phyloP scores from a whole-genome alignment of 2,113 vertebrate species.

The Cathartes aura region DNA sequence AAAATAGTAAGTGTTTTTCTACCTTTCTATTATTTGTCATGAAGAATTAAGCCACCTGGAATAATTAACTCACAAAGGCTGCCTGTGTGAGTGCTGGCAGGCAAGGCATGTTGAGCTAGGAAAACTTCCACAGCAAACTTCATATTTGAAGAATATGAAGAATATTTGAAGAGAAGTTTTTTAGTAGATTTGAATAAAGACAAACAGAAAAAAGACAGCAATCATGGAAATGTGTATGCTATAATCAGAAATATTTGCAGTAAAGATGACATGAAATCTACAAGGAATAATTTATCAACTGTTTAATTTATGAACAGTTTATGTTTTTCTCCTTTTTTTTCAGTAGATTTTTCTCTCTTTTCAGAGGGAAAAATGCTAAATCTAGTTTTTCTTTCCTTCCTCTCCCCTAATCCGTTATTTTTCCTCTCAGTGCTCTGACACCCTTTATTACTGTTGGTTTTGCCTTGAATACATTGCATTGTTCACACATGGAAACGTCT shows the following conservation, averaged over 20 bases:
- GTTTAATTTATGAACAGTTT: not conserved
- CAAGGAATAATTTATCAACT: not conserved
- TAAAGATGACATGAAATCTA: not conserved
- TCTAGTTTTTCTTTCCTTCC: not conserved
- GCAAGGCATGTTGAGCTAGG: not conserved
- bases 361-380: not conserved
- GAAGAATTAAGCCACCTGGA: conserved; percentile 36
- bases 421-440: not conserved
- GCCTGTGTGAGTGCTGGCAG: conserved; percentile 16
- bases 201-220: not conserved
- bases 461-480: not conserved
- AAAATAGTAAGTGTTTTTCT: conserved; percentile 2
- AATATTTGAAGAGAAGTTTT: not conserved
- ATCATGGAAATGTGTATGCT: not conserved
- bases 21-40: conserved; percentile 13
- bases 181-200: not conserved
- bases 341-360: not conserved
- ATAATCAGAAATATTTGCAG: not conserved
- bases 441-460: not conserved
- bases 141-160: not conserved
- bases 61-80: conserved; percentile 43
- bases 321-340: not conserved
- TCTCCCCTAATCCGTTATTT: not conserved
- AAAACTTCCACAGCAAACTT: conserved; percentile 28
- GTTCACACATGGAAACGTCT: not conserved